Base-by-base conservation (phyloP, 2,113 vertebrate genomes). In the Orientallactaga bullata region DNA sequence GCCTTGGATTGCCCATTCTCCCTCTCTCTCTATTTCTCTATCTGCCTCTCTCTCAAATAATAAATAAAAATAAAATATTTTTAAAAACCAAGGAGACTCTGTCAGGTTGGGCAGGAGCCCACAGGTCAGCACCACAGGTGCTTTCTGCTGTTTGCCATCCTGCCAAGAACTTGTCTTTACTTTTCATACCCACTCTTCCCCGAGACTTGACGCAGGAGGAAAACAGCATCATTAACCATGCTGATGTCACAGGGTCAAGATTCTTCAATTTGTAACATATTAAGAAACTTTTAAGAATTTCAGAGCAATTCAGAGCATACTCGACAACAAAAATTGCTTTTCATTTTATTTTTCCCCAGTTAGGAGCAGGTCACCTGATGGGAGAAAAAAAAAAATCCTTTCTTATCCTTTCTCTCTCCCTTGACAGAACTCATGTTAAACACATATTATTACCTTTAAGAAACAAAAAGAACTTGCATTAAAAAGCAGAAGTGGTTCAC, bases 361-460 rank as follows among this genome's bases (percentile, higher is more conserved):
- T 96, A 85, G n/a, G n/a, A 78, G 20, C 2, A 79, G 28, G 60
- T 76, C 11, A 55, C 23, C 66, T 81, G 69, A 18, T 35, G 39
- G n/a, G 68, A 81, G 69, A 37, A 79, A 58, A 77, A 58, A 84
- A 76, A 39, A 72, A 83, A 32, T 16, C 24, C 12, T 3, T 61
- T n/a, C 11, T 7, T 69, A 60, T 83, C 8, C 60, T 91, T 84
- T 90, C 17, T 72, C 65, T 92, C 2, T 20, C 18, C 91, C 21
- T 88, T 55, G 83, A 68, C 30, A 84, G 66, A 94, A 55, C 28
- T 95, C 60, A 83, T 77, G 90, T 93, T 71, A 90, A 55, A 71
- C 5, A 35, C 18, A 65, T 71, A 51, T 47, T 78, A 60, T 47
- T 94, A 68, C 90, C 58, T 32, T 51, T 71, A 76, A 79, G 47